These are phyloP conservation scores for Poecilia picta DNA, from an alignment of 2,797 vertebrate genomes.

Conservation along the genomic window DNA sequence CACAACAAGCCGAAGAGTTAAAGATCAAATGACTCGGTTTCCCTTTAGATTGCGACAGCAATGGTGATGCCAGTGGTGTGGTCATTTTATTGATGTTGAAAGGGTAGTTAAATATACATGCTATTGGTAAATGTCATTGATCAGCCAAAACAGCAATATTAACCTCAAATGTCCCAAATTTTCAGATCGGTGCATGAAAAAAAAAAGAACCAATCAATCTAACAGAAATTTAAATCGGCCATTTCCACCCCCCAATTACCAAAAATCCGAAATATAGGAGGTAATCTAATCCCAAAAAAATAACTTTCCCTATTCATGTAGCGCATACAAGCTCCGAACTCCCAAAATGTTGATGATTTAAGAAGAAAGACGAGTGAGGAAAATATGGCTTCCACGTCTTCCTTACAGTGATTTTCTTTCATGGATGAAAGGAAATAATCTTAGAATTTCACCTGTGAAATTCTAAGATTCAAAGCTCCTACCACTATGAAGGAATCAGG, in stretches of 20 bases:
- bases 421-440: too few relatives aligned
- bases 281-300: too few relatives aligned
- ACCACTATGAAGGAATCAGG: background rate
- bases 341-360: background rate
- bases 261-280: background rate
- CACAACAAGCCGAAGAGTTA: background rate
- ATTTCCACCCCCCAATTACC: too few relatives aligned
- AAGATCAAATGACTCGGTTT: background rate
- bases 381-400: background rate
- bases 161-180: too few relatives aligned
- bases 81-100: too few relatives aligned
- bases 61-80: background rate
- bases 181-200: too few relatives aligned
- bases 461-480: background rate
- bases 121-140: too few relatives aligned
- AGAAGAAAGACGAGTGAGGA: background rate
- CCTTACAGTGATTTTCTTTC: background rate
- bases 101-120: too few relatives aligned
- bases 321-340: background rate
- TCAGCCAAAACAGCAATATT: too few relatives aligned
- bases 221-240: too few relatives aligned
- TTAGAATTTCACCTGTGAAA: background rate
- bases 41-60: background rate
- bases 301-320: background rate
- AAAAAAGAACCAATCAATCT: too few relatives aligned